Base-by-base conservation (phyloP, 2,888 invertebrate species). In the Nysson spinosus region DNA sequence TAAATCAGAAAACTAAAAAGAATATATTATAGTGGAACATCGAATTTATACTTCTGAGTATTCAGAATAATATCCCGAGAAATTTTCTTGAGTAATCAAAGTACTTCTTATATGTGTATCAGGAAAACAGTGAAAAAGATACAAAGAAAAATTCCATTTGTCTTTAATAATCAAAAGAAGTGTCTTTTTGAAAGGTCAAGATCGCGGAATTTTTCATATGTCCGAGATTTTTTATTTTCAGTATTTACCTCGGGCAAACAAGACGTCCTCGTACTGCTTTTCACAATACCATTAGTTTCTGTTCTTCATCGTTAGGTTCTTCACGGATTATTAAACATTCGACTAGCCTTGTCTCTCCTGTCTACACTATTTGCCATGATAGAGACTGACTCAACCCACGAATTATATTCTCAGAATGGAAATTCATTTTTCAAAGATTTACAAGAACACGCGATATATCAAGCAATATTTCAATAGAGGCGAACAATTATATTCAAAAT, bases 281-380 rank as follows among this genome's bases (percentile, higher is more conserved):
- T 14, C 34, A 22, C 12, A 40, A 16, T 40, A 6, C 11, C 40
- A 5, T 40, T 40, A 24, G 11, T 24, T 40, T 11, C 12, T 24
- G 24, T 40, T 40, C 40, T 40, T 11, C 40, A 14, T 11, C 12
- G 22, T 12, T 24, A 40, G 24, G 40, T 24, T 40, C 40, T 14
- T 24, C 6, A 5, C 11, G 22, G 40, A 40, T 40, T 40, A 40
- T n/a, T 24, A 40, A 24, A 24, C 40, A 24, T 40, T 24, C 14
- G 22, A 24, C 9, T 12, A 40, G n/a, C 12, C 12, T 22, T 14
- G 2, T 11, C 11, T 5, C n/a, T 20, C 39, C 4, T 14, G 7
- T 24, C 24, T 14, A 6, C 14, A 7, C 22, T 11, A 14, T 24
- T 22, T 6, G 24, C 12, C 12, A 9, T 14, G 7, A 9, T 35